Percentiles rank a stretch among this genome's conserved stretches.
phyloP scores from a whole-genome alignment of 2,113 vertebrate species.

The Coturnix japonica region DNA sequence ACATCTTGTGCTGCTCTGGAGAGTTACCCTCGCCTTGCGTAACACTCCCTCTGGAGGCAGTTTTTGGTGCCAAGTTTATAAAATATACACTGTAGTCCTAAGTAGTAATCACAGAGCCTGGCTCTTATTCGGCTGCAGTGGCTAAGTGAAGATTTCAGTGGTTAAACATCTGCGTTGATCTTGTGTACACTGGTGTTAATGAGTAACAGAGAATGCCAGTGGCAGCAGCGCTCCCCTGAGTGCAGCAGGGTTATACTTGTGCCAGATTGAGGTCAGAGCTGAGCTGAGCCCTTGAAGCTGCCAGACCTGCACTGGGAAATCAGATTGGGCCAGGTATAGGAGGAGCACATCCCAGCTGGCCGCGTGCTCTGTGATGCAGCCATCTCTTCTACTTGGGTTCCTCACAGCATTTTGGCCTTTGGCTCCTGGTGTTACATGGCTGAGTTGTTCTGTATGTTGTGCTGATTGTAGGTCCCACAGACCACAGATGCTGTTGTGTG shows the following conservation, averaged over 20 bases:
- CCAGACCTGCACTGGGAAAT: constrained; percentile 5
- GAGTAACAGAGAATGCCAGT: constrained; percentile 3
- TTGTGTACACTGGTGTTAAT: constrained; percentile 45
- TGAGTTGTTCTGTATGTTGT: not conserved
- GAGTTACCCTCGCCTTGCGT: not conserved
- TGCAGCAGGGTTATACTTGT: not conserved
- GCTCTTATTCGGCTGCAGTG: not conserved
- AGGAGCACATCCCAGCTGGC: not conserved
- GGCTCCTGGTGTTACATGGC: not conserved
- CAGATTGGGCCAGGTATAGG: not conserved
- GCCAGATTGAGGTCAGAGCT: not conserved
- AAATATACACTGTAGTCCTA: not conserved
- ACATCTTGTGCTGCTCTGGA: not conserved
- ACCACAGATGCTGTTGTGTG: not conserved
- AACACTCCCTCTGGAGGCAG: not conserved
- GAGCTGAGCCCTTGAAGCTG: constrained; percentile 9
- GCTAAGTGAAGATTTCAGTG: not conserved
- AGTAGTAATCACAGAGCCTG: not conserved
- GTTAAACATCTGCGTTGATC: not conserved
- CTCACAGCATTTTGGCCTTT: not conserved
- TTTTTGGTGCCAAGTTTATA: not conserved
- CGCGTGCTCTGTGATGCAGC: fast-evolving
- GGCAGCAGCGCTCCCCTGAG: not conserved
- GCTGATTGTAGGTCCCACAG: not conserved
- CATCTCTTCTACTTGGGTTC: not conserved